Conservation (phyloP, 2,797 vertebrate species). For the Toxotes lorentzi region DNA sequence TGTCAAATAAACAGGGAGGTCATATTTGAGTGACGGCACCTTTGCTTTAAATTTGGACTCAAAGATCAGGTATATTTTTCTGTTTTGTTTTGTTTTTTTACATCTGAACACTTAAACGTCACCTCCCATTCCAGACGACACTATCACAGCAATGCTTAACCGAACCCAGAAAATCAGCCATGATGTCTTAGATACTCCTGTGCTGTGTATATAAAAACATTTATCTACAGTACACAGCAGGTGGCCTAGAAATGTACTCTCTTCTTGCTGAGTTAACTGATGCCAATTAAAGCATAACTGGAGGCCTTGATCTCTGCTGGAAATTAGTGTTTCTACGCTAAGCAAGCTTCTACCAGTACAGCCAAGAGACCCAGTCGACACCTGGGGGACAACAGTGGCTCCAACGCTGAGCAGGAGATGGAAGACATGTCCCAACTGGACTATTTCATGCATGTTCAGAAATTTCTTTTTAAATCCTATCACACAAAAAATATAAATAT, state of each 20-base stretch:
- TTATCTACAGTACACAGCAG: not conserved
- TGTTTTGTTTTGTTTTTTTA: no score
- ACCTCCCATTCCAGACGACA: no score
- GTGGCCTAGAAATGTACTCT: not conserved
- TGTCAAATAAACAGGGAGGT: no score
- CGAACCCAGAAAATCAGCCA: slow-evolving; percentile 4
- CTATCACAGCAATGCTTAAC: not conserved
- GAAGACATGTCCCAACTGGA: slow-evolving; percentile 23
- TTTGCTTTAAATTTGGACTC: no score
- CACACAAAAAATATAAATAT: not conserved
- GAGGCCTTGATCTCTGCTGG: slow-evolving; percentile 41
- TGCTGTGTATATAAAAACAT: slow-evolving; percentile 1
- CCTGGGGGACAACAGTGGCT: slow-evolving; percentile 8
- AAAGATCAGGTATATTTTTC: no score
- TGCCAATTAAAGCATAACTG: slow-evolving; percentile 48
- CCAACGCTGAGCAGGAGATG: not conserved
- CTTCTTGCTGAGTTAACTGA: slow-evolving; percentile 35
- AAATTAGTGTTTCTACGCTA: slow-evolving; percentile 43
- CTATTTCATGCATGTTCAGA: not conserved
- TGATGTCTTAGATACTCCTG: not conserved
- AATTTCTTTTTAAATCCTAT: not conserved
- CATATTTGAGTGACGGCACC: no score
- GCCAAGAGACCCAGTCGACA: slow-evolving; percentile 50
- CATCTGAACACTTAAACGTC: no score
- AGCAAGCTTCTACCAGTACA: slow-evolving; percentile 41